phyloP scores from a whole-genome alignment of 2,113 vertebrate genomes.

The Puntigrus tetrazona region DNA sequence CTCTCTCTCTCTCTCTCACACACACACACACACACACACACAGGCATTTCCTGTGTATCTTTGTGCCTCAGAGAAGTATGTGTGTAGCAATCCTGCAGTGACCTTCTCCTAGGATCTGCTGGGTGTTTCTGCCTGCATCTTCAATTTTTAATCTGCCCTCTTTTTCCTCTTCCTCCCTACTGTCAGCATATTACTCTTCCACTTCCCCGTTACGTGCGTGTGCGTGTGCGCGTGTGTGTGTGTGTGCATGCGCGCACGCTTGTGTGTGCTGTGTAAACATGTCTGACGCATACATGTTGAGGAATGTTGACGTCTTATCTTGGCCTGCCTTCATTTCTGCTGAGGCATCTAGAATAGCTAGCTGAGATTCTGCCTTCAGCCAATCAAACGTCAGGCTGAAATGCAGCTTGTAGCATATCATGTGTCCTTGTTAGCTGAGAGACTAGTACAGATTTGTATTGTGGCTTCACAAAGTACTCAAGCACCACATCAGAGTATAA shows the following conservation, averaged over 20 bases:
- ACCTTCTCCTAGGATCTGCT: constrained; percentile 45
- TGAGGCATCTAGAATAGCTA: constrained; percentile 39
- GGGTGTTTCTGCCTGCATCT: constrained; percentile 31
- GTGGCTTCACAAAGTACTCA: constrained; percentile 27
- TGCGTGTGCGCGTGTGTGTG: constrained; percentile 52
- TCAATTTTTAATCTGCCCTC: constrained; percentile 53
- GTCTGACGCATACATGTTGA: constrained; percentile 33
- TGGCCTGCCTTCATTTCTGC: constrained; percentile 16
- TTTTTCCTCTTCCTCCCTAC: constrained; percentile 25
- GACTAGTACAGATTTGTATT: constrained; percentile 30
- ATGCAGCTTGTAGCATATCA: neutral
- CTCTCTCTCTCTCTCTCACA: too few relatives aligned
- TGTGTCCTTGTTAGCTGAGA: constrained; percentile 36
- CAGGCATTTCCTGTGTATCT: neutral
- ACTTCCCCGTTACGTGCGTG: neutral
- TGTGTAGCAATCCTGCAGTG: constrained; percentile 38
- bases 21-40: neutral
- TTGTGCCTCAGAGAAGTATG: neutral
- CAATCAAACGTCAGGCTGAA: constrained; percentile 40
- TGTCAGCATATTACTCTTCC: constrained; percentile 37
- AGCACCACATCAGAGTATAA: constrained; percentile 41
- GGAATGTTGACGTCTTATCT: constrained; percentile 29
- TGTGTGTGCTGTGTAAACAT: constrained; percentile 58
- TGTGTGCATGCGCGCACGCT: constrained; percentile 34
- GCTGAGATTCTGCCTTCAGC: constrained; percentile 37